Base-by-base conservation (phyloP, 1,140 invertebrate genomes). In the Elysia chlorotica region DNA sequence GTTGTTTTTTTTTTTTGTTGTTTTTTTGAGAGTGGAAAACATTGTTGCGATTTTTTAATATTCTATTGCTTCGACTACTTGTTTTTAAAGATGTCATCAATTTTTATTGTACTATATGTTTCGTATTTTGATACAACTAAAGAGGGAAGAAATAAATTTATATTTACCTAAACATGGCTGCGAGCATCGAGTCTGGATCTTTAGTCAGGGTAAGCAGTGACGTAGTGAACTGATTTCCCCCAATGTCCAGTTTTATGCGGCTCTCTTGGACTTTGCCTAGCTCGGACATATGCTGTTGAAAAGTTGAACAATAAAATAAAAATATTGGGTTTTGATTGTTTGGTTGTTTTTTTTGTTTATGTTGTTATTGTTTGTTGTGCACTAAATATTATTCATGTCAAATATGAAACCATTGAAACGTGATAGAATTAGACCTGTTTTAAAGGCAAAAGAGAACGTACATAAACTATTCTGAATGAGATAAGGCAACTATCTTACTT, bases 221-320 rank as follows among this genome's bases (percentile, higher is more conserved):
- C 10, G 86, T 87, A 2, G 85, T 86, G 74, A 81, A 87, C 71
- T 78, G 78, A 2, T 81, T 78, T 31, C 86, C 86, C 30, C 86
- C 86, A 41, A 87, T 86, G 74, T 87, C 86, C n/a, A 87, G 76
- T 67, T 84, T 83, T 6, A 86, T 82, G 25, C 79, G 77, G 25
- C 76, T 79, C 38, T 85, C 84, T 53, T 84, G 82, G 36, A 85
- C 79, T 66, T 78, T 78, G 68, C 82, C 72, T 33, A 85, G 67
- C 36, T 85, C 82, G 23, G 82, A 78, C 82, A 85, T 84, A 61
- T 78, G 69, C 84, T 85, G 75, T 21, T 28, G 36, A 59, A 30
- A 57, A 5, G n/a, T n/a, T n/a, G n/a, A n/a, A n/a, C n/a, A n/a
- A n/a, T n/a, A n/a, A n/a, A n/a, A n/a, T n/a, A n/a, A n/a, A n/a